Evolutionary conservation across 2,797 vertebrate species (phyloP).

Genomic region (Gallinago stenura): DNA sequence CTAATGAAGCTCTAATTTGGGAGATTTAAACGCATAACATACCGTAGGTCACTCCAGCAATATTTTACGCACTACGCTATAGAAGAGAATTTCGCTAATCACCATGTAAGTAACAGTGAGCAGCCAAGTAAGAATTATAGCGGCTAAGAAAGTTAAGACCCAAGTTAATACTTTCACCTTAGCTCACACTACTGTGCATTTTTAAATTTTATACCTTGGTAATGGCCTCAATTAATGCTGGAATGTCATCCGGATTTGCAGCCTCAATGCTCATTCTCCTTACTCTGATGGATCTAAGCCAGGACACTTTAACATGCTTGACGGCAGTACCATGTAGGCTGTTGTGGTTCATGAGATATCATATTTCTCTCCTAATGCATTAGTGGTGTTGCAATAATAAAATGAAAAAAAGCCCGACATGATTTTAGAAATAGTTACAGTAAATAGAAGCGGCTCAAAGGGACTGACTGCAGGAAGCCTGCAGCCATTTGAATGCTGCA

Average conservation of each 20-base stretch:
- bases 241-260: constrained; percentile 42
- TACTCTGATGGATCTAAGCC: background rate
- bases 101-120: background rate
- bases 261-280: background rate
- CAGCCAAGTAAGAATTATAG: background rate
- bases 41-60: background rate
- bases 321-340: background rate
- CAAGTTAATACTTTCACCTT: background rate
- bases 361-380: background rate
- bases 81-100: constrained; percentile 14
- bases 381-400: background rate
- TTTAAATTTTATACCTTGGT: constrained; percentile 10
- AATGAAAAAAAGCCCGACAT: background rate
- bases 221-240: constrained; percentile 34
- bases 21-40: background rate
- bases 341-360: background rate
- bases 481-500: background rate
- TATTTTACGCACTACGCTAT: background rate
- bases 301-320: background rate
- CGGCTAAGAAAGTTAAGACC: constrained; percentile 3
- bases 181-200: background rate
- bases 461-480: background rate
- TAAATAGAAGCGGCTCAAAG: background rate
- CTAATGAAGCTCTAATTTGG: background rate
- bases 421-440: background rate